Conservation (phyloP, 2,113 vertebrate species). For the western clawed frog (Xenopus tropicalis) region UCB_Xtro_10.0 CM004446.2:123125001-123125500, state of each 20-base stretch:
- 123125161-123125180: constrained; percentile 81
- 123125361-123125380: constrained; percentile 75
- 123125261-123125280: constrained; percentile 83
- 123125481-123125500: constrained; percentile 54
- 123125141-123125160: constrained; percentile 81
- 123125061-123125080: constrained; percentile 93
- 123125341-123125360: constrained; percentile 51
- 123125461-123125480: constrained; percentile 57
- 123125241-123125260: constrained; percentile 93
- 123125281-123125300: constrained; percentile 75
- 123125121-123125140: constrained; percentile 90
- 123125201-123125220: constrained; percentile 92
- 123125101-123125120: constrained; percentile 91
- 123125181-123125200: constrained; percentile 92
- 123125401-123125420: constrained; percentile 45
- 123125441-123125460: constrained; percentile 50
- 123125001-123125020: constrained; percentile 78
- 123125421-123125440: constrained; percentile 53
- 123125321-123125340: constrained; percentile 43
- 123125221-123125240: constrained; percentile 91
- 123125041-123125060: constrained; percentile 84
- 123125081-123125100: constrained; percentile 85
- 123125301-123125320: constrained; percentile 68
- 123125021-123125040: constrained; percentile 74
- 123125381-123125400: constrained; percentile 46